Evolutionary conservation across 2,797 vertebrate genomes (phyloP).

Genomic region (Danionella dracula): DNA sequence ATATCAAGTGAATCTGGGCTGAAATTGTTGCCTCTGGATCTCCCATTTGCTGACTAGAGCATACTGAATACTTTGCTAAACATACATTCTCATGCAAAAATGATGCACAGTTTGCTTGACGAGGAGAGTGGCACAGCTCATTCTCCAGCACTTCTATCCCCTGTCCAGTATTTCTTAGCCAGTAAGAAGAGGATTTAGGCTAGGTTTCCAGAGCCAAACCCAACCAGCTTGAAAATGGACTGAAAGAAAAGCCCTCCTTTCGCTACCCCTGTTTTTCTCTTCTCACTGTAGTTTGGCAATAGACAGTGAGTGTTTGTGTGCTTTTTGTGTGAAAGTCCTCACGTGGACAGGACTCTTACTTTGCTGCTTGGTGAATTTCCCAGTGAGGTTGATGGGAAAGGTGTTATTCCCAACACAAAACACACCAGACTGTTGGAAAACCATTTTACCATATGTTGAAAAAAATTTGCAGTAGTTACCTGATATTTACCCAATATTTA

Average conservation of each 20-base stretch:
- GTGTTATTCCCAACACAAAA: not conserved
- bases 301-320: conserved; percentile 2
- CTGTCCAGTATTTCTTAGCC: conserved; percentile 11
- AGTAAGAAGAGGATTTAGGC: conserved; percentile 29
- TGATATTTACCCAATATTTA: too few relatives aligned
- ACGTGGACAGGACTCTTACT: conserved; percentile 30
- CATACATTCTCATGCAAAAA: not conserved
- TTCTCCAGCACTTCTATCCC: conserved; percentile 6
- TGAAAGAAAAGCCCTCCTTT: conserved; percentile 25
- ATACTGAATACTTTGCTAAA: not conserved
- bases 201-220: conserved; percentile 22
- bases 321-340: conserved; percentile 22
- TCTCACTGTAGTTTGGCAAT: conserved; percentile 20
- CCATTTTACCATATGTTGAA: not conserved
- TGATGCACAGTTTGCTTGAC: not conserved
- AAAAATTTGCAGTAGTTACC: not conserved
- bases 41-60: too few relatives aligned
- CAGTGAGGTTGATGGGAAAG: conserved; percentile 32
- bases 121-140: conserved; percentile 7
- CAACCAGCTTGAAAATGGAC: conserved; percentile 25
- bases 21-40: too few relatives aligned
- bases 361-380: conserved; percentile 23
- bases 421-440: not conserved
- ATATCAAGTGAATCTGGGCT: too few relatives aligned
- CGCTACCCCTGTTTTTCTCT: conserved; percentile 28